Conservation (phyloP, 2,888 invertebrate species). For the Melinopterus prodromus region DNA sequence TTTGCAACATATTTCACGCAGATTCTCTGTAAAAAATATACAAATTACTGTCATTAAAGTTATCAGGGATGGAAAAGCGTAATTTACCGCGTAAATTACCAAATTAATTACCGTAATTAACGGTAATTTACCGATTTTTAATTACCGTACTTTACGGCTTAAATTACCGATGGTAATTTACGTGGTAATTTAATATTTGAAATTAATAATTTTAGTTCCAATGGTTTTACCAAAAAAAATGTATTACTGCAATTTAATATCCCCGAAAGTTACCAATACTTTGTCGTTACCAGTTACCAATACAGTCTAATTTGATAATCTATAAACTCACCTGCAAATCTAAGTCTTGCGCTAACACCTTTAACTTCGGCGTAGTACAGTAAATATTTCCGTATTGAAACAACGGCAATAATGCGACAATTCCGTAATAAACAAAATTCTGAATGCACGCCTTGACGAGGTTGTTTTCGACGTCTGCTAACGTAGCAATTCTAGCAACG, state of each 20-base stretch:
- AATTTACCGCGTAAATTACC: too few species aligned
- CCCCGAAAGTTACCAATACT: too few species aligned
- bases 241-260: too few species aligned
- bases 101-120: too few species aligned
- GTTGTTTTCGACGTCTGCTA: conserved; percentile 92
- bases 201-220: too few species aligned
- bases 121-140: too few species aligned
- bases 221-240: too few species aligned
- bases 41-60: conserved; percentile 25
- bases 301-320: not conserved
- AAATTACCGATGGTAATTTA: too few species aligned
- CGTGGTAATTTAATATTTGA: too few species aligned
- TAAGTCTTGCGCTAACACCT: conserved; percentile 62
- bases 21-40: conserved; percentile 55
- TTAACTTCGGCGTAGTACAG: conserved; percentile 67
- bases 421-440: conserved; percentile 84
- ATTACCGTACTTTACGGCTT: too few species aligned
- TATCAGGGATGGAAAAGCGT: too few species aligned
- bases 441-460: conserved; percentile 94
- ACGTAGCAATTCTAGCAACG: conserved; percentile 86
- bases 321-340: conserved; percentile 55
- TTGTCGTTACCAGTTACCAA: too few species aligned
- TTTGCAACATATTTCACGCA: conserved; percentile 56
- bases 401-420: conserved; percentile 68
- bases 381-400: conserved; percentile 75